Percentiles rank a stretch among this genome's conserved stretches.
These are phyloP conservation scores for Alcedo atthis DNA, from an alignment of 2,797 vertebrate genomes.

Conservation along the genomic window DNA sequence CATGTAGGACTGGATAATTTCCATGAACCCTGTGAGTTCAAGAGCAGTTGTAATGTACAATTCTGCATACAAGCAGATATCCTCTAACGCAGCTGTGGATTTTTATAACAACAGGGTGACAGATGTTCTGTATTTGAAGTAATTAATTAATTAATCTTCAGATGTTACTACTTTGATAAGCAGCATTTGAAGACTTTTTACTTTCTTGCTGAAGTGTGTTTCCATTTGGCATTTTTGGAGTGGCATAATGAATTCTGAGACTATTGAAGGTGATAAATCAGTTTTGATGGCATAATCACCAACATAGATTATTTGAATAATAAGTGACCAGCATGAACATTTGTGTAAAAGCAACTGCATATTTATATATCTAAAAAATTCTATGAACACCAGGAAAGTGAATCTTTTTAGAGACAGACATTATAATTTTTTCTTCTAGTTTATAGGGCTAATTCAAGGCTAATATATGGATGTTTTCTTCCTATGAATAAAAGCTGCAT, in stretches of 20 bases:
- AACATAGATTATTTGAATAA: neutral
- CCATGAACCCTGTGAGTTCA: neutral
- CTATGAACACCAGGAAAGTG: neutral
- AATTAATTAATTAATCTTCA: neutral
- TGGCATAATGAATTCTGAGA: neutral
- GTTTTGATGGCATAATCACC: neutral
- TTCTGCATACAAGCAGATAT: neutral
- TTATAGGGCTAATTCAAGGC: neutral
- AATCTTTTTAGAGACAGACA: neutral
- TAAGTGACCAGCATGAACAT: neutral
- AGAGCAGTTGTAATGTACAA: neutral
- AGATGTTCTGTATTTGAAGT: constrained; percentile 33
- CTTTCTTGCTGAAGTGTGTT: neutral
- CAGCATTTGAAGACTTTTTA: neutral
- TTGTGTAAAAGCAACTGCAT: neutral
- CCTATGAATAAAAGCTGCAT: neutral
- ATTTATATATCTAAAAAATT: neutral
- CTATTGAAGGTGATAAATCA: neutral
- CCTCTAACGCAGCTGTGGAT: neutral
- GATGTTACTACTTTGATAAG: constrained; percentile 47
- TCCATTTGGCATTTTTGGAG: neutral
- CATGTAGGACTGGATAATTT: neutral
- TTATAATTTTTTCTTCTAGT: neutral
- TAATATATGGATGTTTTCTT: neutral
- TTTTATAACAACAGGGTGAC: neutral